These are phyloP conservation scores for Cacajao melanocephalus DNA, from an alignment of 2,797 vertebrate species.

Conservation along the genomic window DNA sequence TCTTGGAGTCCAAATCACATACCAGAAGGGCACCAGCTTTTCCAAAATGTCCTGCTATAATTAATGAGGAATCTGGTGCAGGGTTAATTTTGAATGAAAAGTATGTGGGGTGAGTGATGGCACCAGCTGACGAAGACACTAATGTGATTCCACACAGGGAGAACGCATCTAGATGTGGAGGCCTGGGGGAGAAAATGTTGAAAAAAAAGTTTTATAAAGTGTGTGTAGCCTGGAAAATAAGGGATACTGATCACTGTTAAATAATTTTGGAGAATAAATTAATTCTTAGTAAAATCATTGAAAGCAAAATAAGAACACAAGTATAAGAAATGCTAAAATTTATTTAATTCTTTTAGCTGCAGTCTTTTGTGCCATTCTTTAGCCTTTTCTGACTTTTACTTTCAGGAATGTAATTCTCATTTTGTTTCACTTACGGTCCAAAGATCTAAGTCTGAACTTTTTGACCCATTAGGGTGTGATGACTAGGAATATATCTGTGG, in stretches of 20 bases:
- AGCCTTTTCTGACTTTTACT: background rate
- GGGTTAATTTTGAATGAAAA: slow-evolving; percentile 51
- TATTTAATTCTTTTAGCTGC: background rate
- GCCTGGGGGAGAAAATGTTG: slow-evolving; percentile 8
- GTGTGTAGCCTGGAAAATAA: background rate
- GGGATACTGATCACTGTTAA: background rate
- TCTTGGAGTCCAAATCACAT: background rate
- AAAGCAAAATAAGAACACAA: background rate
- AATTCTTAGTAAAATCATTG: background rate
- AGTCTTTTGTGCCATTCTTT: background rate
- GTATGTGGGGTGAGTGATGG: slow-evolving; percentile 59
- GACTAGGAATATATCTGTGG: background rate
- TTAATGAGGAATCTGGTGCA: slow-evolving; percentile 50
- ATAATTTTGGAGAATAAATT: background rate
- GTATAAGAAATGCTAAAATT: background rate
- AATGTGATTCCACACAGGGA: slow-evolving; percentile 17
- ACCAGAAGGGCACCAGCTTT: background rate
- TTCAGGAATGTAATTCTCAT: slow-evolving; percentile 23
- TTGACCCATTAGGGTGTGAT: background rate
- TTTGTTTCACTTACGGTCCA: background rate
- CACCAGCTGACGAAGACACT: slow-evolving; percentile 35
- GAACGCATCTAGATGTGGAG: slow-evolving; percentile 59
- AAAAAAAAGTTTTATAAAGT: background rate
- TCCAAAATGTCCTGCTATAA: slow-evolving; percentile 39
- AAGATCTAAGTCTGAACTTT: background rate